Base-by-base conservation (phyloP, 2,888 invertebrate species). In the Xestia sexstrigata region DNA sequence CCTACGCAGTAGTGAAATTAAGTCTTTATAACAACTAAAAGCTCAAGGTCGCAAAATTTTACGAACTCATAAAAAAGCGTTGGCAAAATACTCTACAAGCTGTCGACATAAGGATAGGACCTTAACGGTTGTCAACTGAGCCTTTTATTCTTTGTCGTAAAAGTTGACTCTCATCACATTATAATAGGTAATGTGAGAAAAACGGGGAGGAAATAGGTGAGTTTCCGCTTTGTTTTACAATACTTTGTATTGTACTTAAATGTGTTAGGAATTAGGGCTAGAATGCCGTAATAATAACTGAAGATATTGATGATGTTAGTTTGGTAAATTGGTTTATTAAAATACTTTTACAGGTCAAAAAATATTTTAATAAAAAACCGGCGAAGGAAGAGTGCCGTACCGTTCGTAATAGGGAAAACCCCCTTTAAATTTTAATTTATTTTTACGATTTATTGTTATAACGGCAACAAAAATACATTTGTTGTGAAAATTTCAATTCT, bases 61-160 rank as follows among this genome's bases (percentile, higher is more conserved):
- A 85, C 73, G 72, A 63, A 15, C 45, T 65, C 74, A 58, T 85
- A 78, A 83, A 83, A 74, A 42, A 15, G n/a, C 70, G 47, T 55
- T 72, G 47, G 67, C 47, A 66, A 75, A 83, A 85, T 85, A 74
- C 66, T 75, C 58, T 67, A 83, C 83, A 75, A 84, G 75, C 83
- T 73, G 79, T 68, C 74, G 79, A 85, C 83, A 73, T 65, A 65
- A 75, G 74, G 63, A 78, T 73, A 47, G 78, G 73, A 73, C 79
- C 60, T 70, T 85, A 82, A 74, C 71, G 71, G 74, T 75, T 83
- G 74, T 86, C 86, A 70, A 75, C 83, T 75, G 67, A 78, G 55
- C 79, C 68, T 69, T 84, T 85, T 83, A 83, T 82, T 85, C 47
- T 17, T 49, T 30, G 47, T 82, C 83, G 67, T 84, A 84, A 84